Evolutionary conservation across 2,888 invertebrate species (phyloP).

Genomic region (Fissipunctia ypsillon): DNA sequence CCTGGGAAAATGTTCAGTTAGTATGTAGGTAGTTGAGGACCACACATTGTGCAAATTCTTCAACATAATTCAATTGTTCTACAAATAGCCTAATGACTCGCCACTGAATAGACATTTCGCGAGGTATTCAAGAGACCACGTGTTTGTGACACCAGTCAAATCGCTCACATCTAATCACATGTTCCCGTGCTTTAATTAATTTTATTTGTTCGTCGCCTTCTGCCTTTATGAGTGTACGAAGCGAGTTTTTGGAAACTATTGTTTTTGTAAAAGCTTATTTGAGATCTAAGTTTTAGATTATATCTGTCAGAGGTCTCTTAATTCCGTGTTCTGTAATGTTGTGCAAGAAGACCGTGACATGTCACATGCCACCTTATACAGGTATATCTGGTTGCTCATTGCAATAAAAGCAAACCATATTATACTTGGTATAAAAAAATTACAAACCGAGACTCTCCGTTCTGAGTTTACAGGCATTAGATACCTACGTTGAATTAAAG

Average conservation of each 20-base stretch:
- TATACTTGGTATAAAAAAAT: neutral
- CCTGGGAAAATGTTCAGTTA: neutral
- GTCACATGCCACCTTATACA: constrained; percentile 12
- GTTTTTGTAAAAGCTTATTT: constrained; percentile 54
- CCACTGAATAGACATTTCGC: constrained; percentile 26
- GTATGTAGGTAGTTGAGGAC: constrained; percentile 2
- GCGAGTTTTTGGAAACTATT: constrained; percentile 38
- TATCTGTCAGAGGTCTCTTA: constrained; percentile 27
- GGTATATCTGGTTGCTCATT: neutral
- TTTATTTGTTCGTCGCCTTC: constrained; percentile 48
- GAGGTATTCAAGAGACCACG: constrained; percentile 29
- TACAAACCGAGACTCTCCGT: neutral
- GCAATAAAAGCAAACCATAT: constrained; percentile 1
- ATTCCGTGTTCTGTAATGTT: constrained; percentile 37
- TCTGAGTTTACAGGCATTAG: constrained; percentile 1
- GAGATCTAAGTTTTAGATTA: constrained; percentile 47
- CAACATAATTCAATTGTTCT: constrained; percentile 28
- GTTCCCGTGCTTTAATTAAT: constrained; percentile 52
- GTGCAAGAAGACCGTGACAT: constrained; percentile 26
- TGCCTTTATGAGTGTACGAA: constrained; percentile 30
- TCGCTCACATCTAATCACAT: constrained; percentile 53
- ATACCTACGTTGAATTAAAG: neutral
- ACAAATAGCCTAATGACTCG: constrained; percentile 34
- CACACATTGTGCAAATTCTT: constrained; percentile 21
- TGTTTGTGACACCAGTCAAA: constrained; percentile 52